A percentile compares a stretch with the other conserved stretches of the same genome.
These are phyloP conservation scores for Ochotona curzoniae DNA, from an alignment of 2,113 vertebrate genomes.

Conservation along the genomic window DNA sequence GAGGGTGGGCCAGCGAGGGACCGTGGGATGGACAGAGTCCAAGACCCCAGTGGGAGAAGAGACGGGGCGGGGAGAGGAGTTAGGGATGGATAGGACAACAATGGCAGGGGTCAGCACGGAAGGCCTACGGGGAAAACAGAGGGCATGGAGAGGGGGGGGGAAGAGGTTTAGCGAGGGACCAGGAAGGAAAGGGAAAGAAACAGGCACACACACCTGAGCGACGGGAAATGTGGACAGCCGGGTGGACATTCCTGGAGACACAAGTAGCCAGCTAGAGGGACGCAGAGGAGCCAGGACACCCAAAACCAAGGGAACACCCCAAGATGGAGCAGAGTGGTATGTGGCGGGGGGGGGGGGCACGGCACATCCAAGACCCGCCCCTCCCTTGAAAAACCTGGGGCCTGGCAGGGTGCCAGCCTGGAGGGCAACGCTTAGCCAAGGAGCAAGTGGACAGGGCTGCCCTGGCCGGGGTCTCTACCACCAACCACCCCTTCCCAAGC, in stretches of 20 bases:
- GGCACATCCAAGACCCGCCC: neutral
- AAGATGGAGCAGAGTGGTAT: neutral
- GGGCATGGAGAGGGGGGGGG: no score
- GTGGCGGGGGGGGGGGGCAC: no score
- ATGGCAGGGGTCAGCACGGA: slow-evolving; percentile 34
- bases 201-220: neutral
- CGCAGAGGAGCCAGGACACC: neutral
- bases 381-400: neutral
- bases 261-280: neutral
- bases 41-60: neutral
- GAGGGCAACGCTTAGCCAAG: neutral
- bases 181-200: neutral
- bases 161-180: neutral
- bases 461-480: slow-evolving; percentile 53
- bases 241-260: no score
- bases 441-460: slow-evolving; percentile 17
- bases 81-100: neutral
- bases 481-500: slow-evolving; percentile 78
- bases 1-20: neutral
- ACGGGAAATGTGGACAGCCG: neutral
- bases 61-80: neutral
- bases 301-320: neutral
- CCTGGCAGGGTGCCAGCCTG: neutral
- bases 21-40: neutral
- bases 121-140: neutral